These are phyloP conservation scores for Nannobrachium achirus DNA, from an alignment of 2,113 vertebrate species.

Conservation along the genomic window DNA sequence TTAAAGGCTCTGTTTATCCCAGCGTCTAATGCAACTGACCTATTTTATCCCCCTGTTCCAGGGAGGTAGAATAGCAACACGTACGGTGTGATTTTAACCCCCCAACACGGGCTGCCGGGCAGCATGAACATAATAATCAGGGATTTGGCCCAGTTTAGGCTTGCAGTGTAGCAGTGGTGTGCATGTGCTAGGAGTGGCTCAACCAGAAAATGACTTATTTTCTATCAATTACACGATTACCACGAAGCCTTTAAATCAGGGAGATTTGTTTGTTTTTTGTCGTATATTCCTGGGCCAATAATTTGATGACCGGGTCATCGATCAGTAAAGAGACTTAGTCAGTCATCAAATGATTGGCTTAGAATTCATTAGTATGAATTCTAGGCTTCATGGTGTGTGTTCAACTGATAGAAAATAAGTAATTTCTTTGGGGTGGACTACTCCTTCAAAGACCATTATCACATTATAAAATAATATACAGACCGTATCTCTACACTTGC, in stretches of 20 bases:
- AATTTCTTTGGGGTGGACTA: neutral
- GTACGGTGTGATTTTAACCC: conserved; percentile 44
- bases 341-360: too few relatives aligned
- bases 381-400: too few relatives aligned
- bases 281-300: neutral
- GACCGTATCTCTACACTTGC: neutral
- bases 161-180: conserved; percentile 2
- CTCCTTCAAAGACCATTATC: too few relatives aligned
- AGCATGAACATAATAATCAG: conserved; percentile 30
- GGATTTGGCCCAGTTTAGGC: conserved; percentile 52
- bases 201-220: neutral
- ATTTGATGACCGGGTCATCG: too few relatives aligned
- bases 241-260: too few relatives aligned
- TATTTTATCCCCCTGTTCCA: conserved; percentile 39
- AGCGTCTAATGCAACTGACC: conserved; percentile 46
- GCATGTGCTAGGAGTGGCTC: conserved; percentile 6
- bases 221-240: too few relatives aligned
- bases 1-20: conserved; percentile 45
- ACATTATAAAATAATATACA: neutral
- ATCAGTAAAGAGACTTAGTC: too few relatives aligned
- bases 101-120: conserved; percentile 45
- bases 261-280: neutral
- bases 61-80: conserved; percentile 45
- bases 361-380: too few relatives aligned
- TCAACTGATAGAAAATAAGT: too few relatives aligned